These are phyloP conservation scores for Microtus oregoni DNA, from an alignment of 2,113 vertebrate species.

Conservation along the genomic window DNA sequence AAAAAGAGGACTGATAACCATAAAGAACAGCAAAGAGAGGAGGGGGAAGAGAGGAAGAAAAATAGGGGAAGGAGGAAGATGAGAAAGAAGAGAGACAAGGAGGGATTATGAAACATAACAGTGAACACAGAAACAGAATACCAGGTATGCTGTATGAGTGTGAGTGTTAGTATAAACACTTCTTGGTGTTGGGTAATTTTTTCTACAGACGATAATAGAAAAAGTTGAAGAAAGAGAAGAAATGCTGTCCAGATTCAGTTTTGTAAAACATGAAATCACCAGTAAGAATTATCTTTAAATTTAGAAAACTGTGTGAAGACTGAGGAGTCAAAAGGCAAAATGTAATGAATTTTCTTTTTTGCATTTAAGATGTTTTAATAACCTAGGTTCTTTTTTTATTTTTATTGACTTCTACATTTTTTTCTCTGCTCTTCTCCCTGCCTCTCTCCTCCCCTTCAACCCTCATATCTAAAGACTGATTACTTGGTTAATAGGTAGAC, in stretches of 20 bases:
- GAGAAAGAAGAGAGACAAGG: not conserved
- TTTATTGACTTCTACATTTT: no score
- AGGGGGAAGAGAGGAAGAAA: no score
- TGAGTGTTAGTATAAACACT: not conserved
- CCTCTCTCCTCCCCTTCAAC: no score
- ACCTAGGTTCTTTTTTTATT: no score
- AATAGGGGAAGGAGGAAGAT: not conserved
- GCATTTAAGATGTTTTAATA: no score
- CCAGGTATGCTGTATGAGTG: not conserved
- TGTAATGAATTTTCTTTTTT: not conserved
- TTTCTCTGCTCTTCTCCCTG: no score
- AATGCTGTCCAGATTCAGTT: not conserved
- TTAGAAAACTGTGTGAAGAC: not conserved
- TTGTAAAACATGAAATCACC: not conserved
- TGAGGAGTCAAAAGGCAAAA: constrained; percentile 1
- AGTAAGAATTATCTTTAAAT: not conserved
- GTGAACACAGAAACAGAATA: not conserved
- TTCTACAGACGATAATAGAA: not conserved
- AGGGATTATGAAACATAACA: not conserved
- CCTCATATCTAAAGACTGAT: not conserved
- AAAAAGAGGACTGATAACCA: not conserved
- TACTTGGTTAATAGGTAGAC: not conserved
- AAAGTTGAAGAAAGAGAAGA: not conserved
- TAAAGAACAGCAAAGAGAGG: not conserved
- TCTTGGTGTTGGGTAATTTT: not conserved